Conservation (phyloP, 2,888 invertebrate species). For the Uropetala carovei region DNA sequence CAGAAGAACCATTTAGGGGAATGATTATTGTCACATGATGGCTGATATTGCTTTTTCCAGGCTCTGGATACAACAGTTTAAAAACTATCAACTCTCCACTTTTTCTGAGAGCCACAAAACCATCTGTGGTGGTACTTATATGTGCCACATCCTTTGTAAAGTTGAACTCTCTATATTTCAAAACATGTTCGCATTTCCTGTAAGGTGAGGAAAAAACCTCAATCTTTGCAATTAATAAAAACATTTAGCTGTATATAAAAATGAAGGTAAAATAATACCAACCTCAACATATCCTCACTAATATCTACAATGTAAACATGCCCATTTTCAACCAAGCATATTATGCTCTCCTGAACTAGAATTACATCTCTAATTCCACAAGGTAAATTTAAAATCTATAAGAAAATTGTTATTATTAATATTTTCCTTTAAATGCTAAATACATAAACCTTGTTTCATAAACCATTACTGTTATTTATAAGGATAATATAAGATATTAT, state of each 20-base stretch:
- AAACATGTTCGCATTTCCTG: not conserved
- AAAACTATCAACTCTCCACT: constrained; percentile 1
- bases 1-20: not conserved
- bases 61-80: not conserved
- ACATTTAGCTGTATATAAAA: not conserved
- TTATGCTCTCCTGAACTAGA: not conserved
- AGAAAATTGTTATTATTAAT: not conserved
- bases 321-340: not conserved
- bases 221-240: not conserved
- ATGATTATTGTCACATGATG: not conserved
- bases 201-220: not conserved
- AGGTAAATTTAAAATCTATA: not conserved
- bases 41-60: not conserved
- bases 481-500: not conserved
- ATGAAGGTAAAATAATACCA: not conserved
- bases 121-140: not conserved
- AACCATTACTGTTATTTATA: not conserved
- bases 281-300: not conserved
- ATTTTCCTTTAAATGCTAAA: not conserved
- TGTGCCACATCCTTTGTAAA: not conserved
- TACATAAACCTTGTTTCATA: not conserved
- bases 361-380: constrained; percentile 2
- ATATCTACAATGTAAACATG: not conserved
- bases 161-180: not conserved
- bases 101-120: not conserved